Conservation (phyloP, 2,888 invertebrate genomes). For the Eurytoma californica region DNA sequence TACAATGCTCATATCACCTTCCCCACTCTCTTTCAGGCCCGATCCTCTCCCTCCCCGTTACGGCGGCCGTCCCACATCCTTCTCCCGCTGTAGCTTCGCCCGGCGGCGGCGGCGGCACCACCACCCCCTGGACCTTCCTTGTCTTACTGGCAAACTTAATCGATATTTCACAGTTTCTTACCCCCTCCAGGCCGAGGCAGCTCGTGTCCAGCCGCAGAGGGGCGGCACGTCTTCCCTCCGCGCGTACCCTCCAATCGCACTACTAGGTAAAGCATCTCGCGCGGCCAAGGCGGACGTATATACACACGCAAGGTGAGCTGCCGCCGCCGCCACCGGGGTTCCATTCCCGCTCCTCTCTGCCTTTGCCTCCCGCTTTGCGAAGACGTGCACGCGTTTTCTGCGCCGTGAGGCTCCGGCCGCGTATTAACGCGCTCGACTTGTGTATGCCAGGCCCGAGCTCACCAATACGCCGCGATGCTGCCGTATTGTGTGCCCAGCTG, state of each 20-base stretch:
- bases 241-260: slow-evolving; percentile 69
- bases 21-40: slow-evolving; percentile 68
- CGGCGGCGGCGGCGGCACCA: slow-evolving; percentile 55
- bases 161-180: slow-evolving; percentile 76
- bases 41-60: slow-evolving; percentile 56
- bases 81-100: slow-evolving; percentile 34
- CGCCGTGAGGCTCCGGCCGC: background rate
- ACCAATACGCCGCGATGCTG: background rate
- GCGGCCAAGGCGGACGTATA: slow-evolving; percentile 51
- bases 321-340: slow-evolving; percentile 30
- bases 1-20: slow-evolving; percentile 76
- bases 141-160: slow-evolving; percentile 75
- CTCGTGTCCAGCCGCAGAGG: slow-evolving; percentile 69
- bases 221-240: slow-evolving; percentile 66
- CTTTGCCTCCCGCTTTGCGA: background rate
- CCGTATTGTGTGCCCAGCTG: background rate
- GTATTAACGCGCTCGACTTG: slow-evolving; percentile 26
- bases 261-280: slow-evolving; percentile 47
- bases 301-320: slow-evolving; percentile 7
- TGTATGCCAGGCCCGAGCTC: background rate
- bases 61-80: slow-evolving; percentile 46
- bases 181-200: slow-evolving; percentile 67
- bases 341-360: slow-evolving; percentile 18
- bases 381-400: slow-evolving; percentile 14
- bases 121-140: slow-evolving; percentile 74